Percentiles rank a stretch among this genome's conserved stretches.
Conservation (phyloP, 2,888 invertebrate species). For the Byasa hedistus region DNA sequence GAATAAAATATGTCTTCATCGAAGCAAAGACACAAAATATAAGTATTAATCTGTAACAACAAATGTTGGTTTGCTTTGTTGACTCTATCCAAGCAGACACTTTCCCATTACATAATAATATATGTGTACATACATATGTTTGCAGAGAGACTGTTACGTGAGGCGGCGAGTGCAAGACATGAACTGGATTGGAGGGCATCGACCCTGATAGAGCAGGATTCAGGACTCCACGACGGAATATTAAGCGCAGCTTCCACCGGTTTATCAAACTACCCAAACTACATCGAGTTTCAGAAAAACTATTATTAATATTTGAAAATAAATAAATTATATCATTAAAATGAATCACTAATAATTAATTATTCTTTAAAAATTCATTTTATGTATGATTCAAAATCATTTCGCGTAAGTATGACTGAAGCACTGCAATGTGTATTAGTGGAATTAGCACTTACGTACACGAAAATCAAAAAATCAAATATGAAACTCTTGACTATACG, state of each 20-base stretch:
- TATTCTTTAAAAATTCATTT: too few species aligned
- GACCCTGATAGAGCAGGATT: slow-evolving; percentile 72
- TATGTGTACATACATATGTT: slow-evolving; percentile 44
- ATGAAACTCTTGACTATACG: not conserved
- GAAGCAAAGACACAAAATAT: not conserved
- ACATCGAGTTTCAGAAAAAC: too few species aligned
- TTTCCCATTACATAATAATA: slow-evolving; percentile 20
- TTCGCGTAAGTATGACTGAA: too few species aligned
- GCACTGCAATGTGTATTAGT: slow-evolving; percentile 10
- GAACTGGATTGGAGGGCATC: slow-evolving; percentile 73
- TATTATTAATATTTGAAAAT: too few species aligned
- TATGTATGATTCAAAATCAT: too few species aligned
- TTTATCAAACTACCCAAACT: not conserved
- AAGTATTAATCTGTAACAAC: not conserved
- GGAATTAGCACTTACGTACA: slow-evolving; percentile 1
- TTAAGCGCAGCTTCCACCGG: slow-evolving; percentile 42
- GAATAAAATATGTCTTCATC: too few species aligned
- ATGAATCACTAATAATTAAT: not conserved
- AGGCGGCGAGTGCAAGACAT: slow-evolving; percentile 71
- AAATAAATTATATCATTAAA: too few species aligned
- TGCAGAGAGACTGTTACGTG: slow-evolving; percentile 73
- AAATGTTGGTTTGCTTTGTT: not conserved
- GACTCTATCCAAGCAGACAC: slow-evolving; percentile 1
- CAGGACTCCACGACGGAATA: slow-evolving; percentile 74
- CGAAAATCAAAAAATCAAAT: not conserved